A percentile compares a stretch with the other conserved stretches of the same genome.
Conservation (phyloP, 2,113 vertebrate genomes). For the Chionis minor region DNA sequence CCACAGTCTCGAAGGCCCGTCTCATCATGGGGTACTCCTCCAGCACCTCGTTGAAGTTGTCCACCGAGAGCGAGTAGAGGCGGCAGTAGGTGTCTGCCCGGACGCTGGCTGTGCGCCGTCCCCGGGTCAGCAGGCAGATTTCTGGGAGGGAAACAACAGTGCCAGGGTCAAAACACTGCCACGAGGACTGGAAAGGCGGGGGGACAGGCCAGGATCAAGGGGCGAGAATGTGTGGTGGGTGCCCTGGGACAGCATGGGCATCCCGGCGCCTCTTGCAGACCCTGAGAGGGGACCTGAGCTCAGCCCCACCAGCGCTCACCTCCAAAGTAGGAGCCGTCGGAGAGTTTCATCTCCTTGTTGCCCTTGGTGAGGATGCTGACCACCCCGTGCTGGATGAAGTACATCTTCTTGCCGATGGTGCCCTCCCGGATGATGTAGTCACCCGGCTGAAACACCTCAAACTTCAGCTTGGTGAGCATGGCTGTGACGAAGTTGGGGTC, state of each 20-base stretch:
- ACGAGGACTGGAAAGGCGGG: fast-evolving
- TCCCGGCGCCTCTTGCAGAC: background rate
- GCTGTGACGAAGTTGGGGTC: conserved; percentile 98
- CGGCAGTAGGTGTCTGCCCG: conserved; percentile 95
- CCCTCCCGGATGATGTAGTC: conserved; percentile 96
- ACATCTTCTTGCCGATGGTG: conserved; percentile 98
- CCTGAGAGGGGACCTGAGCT: fast-evolving
- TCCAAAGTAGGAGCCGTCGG: conserved; percentile 95
- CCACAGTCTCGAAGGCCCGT: conserved; percentile 94
- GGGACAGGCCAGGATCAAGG: background rate
- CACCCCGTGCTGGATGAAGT: conserved; percentile 96
- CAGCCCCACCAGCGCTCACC: conserved; percentile 65
- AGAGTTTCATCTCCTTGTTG: conserved; percentile 94
- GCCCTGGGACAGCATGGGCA: fast-evolving
- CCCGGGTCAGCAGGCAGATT: conserved; percentile 94
- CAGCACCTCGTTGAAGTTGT: conserved; percentile 97
- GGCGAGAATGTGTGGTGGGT: fast-evolving
- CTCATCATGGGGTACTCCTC: conserved; percentile 99
- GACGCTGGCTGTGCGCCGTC: conserved; percentile 92
- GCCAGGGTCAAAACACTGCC: background rate
- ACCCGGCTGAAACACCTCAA: conserved; percentile 94
- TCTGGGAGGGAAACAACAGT: conserved; percentile 68
- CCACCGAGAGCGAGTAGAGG: conserved; percentile 93
- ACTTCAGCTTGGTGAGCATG: conserved; percentile 96
- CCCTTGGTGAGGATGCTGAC: conserved; percentile 93